Conservation (phyloP, 2,113 vertebrate species). For the Erpornis zantholeuca region DNA sequence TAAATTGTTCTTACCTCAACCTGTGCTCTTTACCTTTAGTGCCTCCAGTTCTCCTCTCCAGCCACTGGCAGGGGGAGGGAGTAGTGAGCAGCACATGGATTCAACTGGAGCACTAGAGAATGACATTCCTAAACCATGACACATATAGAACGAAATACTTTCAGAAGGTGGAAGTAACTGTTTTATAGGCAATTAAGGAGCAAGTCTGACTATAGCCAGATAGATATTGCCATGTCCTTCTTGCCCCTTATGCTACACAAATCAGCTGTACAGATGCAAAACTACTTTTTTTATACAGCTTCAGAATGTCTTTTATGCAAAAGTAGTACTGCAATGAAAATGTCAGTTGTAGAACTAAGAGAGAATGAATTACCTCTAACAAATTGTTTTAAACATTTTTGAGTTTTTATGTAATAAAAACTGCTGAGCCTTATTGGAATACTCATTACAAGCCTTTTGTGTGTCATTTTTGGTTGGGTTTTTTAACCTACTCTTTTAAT, state of each 20-base stretch:
- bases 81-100: neutral
- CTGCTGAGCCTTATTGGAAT: neutral
- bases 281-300: neutral
- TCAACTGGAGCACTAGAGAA: neutral
- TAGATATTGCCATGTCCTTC: neutral
- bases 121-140: neutral
- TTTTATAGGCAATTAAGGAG: neutral
- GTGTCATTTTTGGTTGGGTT: rapidly evolving
- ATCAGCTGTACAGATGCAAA: neutral
- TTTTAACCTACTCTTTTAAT: neutral
- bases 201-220: neutral
- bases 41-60: neutral
- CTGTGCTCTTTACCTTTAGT: neutral
- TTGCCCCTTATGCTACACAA: neutral
- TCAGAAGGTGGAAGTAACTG: neutral
- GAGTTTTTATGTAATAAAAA: slow-evolving; percentile 32
- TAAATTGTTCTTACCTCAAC: neutral
- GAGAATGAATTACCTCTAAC: neutral
- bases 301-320: neutral
- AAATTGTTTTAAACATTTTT: neutral
- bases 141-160: neutral
- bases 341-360: neutral
- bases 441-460: neutral
- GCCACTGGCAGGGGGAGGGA: neutral
- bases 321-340: neutral